phyloP scores from a whole-genome alignment of 2,888 invertebrate genomes.

The Catocala fraxini region DNA sequence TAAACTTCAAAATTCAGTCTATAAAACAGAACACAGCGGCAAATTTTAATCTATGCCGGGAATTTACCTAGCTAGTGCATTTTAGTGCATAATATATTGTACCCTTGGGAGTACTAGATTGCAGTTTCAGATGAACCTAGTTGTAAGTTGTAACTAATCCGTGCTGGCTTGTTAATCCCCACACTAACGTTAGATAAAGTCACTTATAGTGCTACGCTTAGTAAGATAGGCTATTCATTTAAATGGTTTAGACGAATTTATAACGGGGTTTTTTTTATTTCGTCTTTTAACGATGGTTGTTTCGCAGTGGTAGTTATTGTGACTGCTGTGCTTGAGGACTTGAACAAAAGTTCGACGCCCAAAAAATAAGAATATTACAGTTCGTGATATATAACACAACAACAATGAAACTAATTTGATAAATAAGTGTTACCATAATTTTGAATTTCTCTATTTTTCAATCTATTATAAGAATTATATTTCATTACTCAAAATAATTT shows the following conservation, averaged over 20 bases:
- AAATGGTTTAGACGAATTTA: neutral
- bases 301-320: neutral
- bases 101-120: constrained; percentile 25
- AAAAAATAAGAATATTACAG: too few relatives aligned
- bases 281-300: neutral
- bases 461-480: too few relatives aligned
- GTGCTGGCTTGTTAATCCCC: constrained; percentile 9
- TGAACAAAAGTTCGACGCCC: too few relatives aligned
- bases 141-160: constrained; percentile 11
- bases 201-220: neutral
- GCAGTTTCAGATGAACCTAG: constrained; percentile 18
- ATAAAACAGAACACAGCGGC: neutral
- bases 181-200: neutral
- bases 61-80: constrained; percentile 4
- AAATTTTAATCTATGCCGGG: neutral
- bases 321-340: too few relatives aligned
- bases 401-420: too few relatives aligned
- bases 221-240: neutral
- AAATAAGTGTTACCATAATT: too few relatives aligned
- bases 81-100: constrained; percentile 23
- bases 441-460: too few relatives aligned
- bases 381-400: too few relatives aligned
- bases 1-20: neutral
- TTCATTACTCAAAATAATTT: too few relatives aligned
- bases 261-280: neutral